A percentile compares a stretch with the other conserved stretches of the same genome.
Conservation (phyloP, 2,888 invertebrate species). For the Sabatieria punctata region DNA sequence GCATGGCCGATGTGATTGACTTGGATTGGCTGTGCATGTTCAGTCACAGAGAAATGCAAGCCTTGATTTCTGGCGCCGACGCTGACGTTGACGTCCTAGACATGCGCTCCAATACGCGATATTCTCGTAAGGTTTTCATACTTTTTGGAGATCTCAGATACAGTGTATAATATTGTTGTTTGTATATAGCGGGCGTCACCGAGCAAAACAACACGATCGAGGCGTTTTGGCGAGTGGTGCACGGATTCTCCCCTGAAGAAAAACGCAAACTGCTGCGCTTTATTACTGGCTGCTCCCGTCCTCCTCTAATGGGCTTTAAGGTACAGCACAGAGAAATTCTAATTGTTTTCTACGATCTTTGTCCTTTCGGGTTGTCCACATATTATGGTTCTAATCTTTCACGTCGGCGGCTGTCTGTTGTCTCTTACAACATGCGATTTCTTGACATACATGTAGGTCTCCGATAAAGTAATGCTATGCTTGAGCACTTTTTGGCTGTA, state of each 20-base stretch:
- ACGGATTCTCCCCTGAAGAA: slow-evolving; percentile 47
- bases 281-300: slow-evolving; percentile 91
- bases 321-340: slow-evolving; percentile 41
- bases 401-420: too few relatives aligned
- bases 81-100: slow-evolving; percentile 83
- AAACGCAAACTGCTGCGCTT: slow-evolving; percentile 80
- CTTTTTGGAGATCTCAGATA: not conserved
- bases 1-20: slow-evolving; percentile 72
- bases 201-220: not conserved
- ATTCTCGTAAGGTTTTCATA: slow-evolving; percentile 45
- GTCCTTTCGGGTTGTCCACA: too few relatives aligned
- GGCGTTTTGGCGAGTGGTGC: slow-evolving; percentile 72
- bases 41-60: slow-evolving; percentile 77
- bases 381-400: too few relatives aligned
- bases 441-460: too few relatives aligned
- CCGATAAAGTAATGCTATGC: too few relatives aligned
- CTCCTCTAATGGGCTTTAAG: slow-evolving; percentile 89
- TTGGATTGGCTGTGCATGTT: slow-evolving; percentile 88
- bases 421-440: too few relatives aligned
- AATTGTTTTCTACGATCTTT: too few relatives aligned
- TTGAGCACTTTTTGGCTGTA: too few relatives aligned
- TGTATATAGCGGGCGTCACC: not conserved
- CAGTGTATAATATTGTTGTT: not conserved
- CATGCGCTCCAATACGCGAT: slow-evolving; percentile 65
- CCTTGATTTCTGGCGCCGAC: slow-evolving; percentile 85